Percentiles rank a stretch among this genome's conserved stretches.
Evolutionary conservation across 1,140 invertebrate species (phyloP).

Genomic region (Pseudobourletiella spinata): DNA sequence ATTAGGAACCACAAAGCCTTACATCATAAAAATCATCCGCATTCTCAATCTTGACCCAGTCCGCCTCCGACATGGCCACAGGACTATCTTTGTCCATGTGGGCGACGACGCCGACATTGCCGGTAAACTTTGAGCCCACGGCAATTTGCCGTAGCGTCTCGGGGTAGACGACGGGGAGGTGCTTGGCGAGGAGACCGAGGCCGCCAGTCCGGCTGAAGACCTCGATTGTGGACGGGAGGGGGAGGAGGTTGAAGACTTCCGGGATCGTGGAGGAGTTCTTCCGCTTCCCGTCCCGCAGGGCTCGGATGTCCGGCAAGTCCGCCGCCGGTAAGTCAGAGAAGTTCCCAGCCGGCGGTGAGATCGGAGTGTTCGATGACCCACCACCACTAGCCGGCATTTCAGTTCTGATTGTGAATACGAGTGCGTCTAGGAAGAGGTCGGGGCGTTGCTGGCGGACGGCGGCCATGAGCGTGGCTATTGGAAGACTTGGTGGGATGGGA

Average conservation of each 20-base stretch:
- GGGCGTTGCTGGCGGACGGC: conserved; percentile 27
- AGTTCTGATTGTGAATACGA: conserved; percentile 20
- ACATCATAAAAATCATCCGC: conserved; percentile 63
- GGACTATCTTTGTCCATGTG: conserved; percentile 28
- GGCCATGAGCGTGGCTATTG: conserved; percentile 24
- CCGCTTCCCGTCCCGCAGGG: neutral
- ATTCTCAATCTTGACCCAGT: conserved; percentile 71
- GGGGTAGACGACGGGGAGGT: conserved; percentile 76
- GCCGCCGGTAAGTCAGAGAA: too few relatives aligned
- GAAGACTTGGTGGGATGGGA: conserved; percentile 19
- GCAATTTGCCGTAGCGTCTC: conserved; percentile 51
- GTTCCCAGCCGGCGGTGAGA: too few relatives aligned
- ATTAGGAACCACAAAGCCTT: too few relatives aligned
- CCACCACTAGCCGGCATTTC: too few relatives aligned
- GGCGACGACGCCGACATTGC: conserved; percentile 16
- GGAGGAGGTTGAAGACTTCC: conserved; percentile 25
- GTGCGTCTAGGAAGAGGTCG: conserved; percentile 22
- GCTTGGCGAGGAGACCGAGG: conserved; percentile 73
- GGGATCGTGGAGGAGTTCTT: conserved; percentile 16
- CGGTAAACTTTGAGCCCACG: conserved; percentile 21
- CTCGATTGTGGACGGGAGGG: conserved; percentile 59
- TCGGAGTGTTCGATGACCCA: conserved; percentile 25
- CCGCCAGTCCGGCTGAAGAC: conserved; percentile 77
- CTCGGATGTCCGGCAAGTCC: too few relatives aligned
- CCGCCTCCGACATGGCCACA: conserved; percentile 46